A percentile compares a stretch with the other conserved stretches of the same genome.
Evolutionary conservation across 2,888 invertebrate genomes (phyloP).

Genomic region (Tinea semifulvella): DNA sequence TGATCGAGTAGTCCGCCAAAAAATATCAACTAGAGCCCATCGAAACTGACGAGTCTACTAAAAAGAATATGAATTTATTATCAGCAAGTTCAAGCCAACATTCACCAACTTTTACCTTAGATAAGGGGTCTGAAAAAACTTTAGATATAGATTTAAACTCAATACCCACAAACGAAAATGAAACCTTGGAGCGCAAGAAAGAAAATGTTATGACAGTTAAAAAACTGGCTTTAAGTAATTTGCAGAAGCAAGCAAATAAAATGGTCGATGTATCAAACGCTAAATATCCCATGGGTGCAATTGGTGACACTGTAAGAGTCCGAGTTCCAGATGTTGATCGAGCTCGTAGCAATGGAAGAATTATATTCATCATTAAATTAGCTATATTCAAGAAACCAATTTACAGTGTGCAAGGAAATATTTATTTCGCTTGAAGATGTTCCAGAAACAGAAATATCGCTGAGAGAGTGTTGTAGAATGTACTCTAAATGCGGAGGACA

Average conservation of each 20-base stretch:
- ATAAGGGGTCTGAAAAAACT: neutral
- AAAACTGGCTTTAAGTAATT: conserved; percentile 9
- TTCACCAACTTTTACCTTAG: too few species aligned
- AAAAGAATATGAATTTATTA: conserved; percentile 8
- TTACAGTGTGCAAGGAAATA: conserved; percentile 13
- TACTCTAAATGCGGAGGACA: conserved; percentile 15
- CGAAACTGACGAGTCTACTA: conserved; percentile 7
- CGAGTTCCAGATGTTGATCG: conserved; percentile 17
- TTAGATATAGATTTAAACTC: neutral
- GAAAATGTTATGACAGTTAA: conserved; percentile 11
- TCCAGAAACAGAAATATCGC: conserved; percentile 13
- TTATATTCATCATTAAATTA: conserved; percentile 12
- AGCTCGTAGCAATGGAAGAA: conserved; percentile 11
- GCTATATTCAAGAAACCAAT: conserved; percentile 15
- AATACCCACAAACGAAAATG: too few species aligned
- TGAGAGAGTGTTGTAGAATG: conserved; percentile 14
- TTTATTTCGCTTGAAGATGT: conserved; percentile 14
- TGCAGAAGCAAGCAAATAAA: conserved; percentile 13
- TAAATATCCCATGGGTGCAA: conserved; percentile 14
- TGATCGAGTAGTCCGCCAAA: conserved; percentile 9
- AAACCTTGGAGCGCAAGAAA: conserved; percentile 7
- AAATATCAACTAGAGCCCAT: neutral
- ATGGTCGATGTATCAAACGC: conserved; percentile 14
- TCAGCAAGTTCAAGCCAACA: too few species aligned
- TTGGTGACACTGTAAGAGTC: conserved; percentile 14